These are phyloP conservation scores for Meloidogyne floridensis DNA, from an alignment of 1,140 invertebrate genomes.

Conservation along the genomic window DNA sequence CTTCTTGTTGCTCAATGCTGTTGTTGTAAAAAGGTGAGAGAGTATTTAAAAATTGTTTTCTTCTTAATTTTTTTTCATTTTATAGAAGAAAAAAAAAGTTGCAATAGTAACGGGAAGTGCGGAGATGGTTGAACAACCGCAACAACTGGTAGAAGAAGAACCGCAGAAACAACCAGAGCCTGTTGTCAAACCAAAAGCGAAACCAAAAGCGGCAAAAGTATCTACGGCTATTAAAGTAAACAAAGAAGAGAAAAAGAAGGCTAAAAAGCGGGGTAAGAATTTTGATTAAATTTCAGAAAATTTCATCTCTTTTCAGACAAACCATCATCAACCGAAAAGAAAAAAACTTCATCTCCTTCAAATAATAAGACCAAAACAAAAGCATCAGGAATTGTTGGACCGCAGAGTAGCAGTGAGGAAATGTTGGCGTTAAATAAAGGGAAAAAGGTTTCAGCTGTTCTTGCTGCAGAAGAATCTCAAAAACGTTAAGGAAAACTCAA, in stretches of 20 bases:
- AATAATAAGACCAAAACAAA: neutral
- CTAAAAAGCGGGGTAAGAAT: neutral
- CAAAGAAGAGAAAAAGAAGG: neutral
- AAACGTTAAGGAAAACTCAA: neutral
- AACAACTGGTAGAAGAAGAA: neutral
- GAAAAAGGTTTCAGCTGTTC: neutral
- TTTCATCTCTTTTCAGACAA: neutral
- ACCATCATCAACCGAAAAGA: neutral
- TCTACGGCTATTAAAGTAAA: neutral
- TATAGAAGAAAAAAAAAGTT: neutral
- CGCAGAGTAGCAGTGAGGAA: neutral
- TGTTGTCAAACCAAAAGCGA: no score
- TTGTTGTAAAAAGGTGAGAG: neutral
- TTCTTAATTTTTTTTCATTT: neutral
- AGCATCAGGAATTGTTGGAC: neutral
- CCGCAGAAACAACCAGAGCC: neutral
- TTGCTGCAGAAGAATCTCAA: conserved; percentile 4
- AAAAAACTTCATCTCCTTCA: neutral
- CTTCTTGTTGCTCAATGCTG: conserved; percentile 1
- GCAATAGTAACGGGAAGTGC: neutral
- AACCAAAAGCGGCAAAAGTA: no score
- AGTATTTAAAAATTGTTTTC: neutral
- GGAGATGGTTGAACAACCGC: neutral
- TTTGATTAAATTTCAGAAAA: neutral
- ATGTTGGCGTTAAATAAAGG: neutral